Evolutionary conservation across 1,140 invertebrate species (phyloP), one percentile per base, ranked within the genome.

Genomic region (Callitettix versicolor): DNA sequence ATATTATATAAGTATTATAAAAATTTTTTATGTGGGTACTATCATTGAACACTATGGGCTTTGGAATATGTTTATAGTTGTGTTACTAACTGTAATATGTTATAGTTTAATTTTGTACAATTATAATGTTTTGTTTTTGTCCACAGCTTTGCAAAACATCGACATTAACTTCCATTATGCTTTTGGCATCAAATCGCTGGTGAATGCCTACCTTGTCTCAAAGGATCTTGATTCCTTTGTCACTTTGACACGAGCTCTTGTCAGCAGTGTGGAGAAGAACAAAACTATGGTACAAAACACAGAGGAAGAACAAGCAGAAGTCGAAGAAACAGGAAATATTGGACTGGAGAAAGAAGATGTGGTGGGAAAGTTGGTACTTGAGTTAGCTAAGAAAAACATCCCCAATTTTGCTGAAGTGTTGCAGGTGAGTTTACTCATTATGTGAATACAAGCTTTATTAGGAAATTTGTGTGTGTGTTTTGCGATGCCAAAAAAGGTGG

Each of bases 221-320:
- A 70, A 73, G 44, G 79, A 86, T 66, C 68, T 78, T n/a, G 67
- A 78, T 20, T 69, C 72, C 9, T 76, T 78, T 54, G 68, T 76
- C 2, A 65, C 64, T 2, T 69, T 79, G 52, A 54, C 79, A 2
- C 64, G 76, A 14, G 64, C 69, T 40, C 60, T 79, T 3, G 20
- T 41, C 2, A 71, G 38, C 64, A 71, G 26, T 9, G 26, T 30
- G 47, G 68, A 21, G 52, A 49, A 33, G 33, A 48, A 57, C 20
- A 17, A 41, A 48, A n/a, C 62, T n/a, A 30, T 30, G 26, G 22
- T n/a, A 51, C 44, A 59, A 11, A n/a, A 72, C 22, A 53, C 70
- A 15, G 72, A 72, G 56, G 68, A 69, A 21, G 60, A 64, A 51
- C n/a, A n/a, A n/a, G n/a, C n/a, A n/a, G 55, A 38, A 9, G 58